These are phyloP conservation scores for Drosophila rhopaloa DNA, from an alignment of 1,140 invertebrate species.

Conservation along the genomic window DNA sequence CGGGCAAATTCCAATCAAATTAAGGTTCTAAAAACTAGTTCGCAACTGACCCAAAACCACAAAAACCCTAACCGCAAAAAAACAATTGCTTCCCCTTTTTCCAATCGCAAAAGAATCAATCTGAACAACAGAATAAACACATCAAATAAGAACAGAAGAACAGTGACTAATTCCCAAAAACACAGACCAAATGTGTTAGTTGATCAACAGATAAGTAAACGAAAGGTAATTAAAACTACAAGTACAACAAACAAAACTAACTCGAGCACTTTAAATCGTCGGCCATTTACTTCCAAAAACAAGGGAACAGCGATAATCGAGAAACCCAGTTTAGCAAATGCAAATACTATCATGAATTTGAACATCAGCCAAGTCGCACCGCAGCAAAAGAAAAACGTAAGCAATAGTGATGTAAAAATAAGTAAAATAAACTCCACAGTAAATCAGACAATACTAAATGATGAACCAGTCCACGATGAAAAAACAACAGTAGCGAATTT, in stretches of 20 bases:
- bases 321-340: slow-evolving; percentile 4
- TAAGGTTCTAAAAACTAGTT: slow-evolving; percentile 1
- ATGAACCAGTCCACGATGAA: neutral
- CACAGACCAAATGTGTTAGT: slow-evolving; percentile 7
- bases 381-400: slow-evolving; percentile 6
- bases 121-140: slow-evolving; percentile 15
- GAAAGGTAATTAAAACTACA: slow-evolving; percentile 25
- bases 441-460: neutral
- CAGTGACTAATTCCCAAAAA: neutral
- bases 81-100: slow-evolving; percentile 10
- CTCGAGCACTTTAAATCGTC: slow-evolving; percentile 1
- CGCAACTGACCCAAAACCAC: slow-evolving; percentile 23
- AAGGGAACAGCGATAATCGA: slow-evolving; percentile 2
- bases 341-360: slow-evolving; percentile 7
- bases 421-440: neutral
- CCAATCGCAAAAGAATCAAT: slow-evolving; percentile 15
- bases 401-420: neutral
- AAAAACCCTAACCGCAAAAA: slow-evolving; percentile 10
- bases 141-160: slow-evolving; percentile 10
- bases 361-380: slow-evolving; percentile 5
- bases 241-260: slow-evolving; percentile 18
- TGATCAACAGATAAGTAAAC: slow-evolving; percentile 3
- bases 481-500: neutral
- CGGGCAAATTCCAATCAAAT: slow-evolving; percentile 1
- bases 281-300: slow-evolving; percentile 2